phyloP scores from a whole-genome alignment of 2,888 invertebrate genomes.

The Odontomyia ornata region DNA sequence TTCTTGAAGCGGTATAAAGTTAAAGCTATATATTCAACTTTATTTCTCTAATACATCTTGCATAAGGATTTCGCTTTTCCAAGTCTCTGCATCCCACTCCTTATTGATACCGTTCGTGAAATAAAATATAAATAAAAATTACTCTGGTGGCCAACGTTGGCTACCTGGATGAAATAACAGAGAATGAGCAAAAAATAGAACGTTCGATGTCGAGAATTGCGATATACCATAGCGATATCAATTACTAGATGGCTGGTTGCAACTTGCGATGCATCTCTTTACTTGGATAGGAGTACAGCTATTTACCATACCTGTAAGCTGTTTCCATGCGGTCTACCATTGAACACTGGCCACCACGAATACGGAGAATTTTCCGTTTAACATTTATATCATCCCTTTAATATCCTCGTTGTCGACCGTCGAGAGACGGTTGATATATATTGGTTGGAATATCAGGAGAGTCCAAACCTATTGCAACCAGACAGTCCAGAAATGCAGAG shows the following conservation, averaged over 20 bases:
- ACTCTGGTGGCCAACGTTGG: no score
- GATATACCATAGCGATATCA: not conserved
- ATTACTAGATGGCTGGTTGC: not conserved
- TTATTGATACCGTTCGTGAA: no score
- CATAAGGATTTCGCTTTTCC: no score
- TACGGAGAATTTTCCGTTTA: not conserved
- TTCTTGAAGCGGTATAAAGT: no score
- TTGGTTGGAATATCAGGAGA: not conserved
- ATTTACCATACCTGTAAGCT: not conserved
- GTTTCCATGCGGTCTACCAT: not conserved
- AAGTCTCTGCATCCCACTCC: no score
- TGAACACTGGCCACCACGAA: not conserved
- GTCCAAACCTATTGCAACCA: not conserved
- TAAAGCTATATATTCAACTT: no score
- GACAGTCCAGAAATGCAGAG: not conserved
- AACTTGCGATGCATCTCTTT: not conserved
- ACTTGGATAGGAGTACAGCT: not conserved
- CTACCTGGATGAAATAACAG: no score
- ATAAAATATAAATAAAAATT: no score
- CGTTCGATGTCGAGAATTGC: not conserved
- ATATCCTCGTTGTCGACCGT: not conserved
- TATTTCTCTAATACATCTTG: no score
- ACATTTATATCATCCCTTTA: conserved; percentile 7
- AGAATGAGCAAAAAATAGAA: not conserved
- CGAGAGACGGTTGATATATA: not conserved